Evolutionary conservation across 2,888 invertebrate species (phyloP).

Genomic region (Lomographa bimaculata): DNA sequence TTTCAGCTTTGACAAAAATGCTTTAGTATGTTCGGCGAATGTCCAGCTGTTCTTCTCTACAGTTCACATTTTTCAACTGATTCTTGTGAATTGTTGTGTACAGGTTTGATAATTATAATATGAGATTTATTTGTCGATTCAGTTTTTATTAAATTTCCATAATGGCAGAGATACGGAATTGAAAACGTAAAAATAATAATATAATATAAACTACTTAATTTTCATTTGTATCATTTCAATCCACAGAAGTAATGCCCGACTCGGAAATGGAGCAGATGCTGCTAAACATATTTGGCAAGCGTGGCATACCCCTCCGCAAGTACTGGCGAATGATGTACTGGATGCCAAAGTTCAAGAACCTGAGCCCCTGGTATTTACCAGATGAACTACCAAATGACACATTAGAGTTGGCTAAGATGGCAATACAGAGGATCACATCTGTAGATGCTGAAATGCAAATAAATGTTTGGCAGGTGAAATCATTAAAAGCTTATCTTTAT

Average conservation of each 20-base stretch:
- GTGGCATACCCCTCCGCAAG: constrained; percentile 88
- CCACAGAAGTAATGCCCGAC: constrained; percentile 94
- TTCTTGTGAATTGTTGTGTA: too few species aligned
- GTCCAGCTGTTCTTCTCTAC: too few species aligned
- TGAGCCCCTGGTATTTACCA: constrained; percentile 94
- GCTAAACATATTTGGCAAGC: constrained; percentile 91
- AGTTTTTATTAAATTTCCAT: too few species aligned
- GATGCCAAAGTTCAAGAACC: constrained; percentile 97
- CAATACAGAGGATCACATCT: constrained; percentile 92
- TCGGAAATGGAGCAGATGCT: constrained; percentile 93
- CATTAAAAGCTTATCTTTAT: too few species aligned
- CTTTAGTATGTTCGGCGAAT: too few species aligned
- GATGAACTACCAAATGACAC: constrained; percentile 90
- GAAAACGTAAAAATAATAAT: too few species aligned
- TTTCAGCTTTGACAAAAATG: too few species aligned
- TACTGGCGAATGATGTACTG: constrained; percentile 94
- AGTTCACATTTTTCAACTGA: too few species aligned
- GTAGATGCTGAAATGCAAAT: constrained; percentile 90
- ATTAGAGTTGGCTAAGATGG: constrained; percentile 90
- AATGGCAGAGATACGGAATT: too few species aligned
- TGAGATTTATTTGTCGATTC: too few species aligned
- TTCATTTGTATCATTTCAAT: not conserved
- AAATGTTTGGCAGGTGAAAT: constrained; percentile 84
- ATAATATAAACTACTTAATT: too few species aligned
- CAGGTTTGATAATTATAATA: too few species aligned